Base-by-base conservation (phyloP, 1,140 invertebrate genomes). In the Philopotamus ludificatus region DNA sequence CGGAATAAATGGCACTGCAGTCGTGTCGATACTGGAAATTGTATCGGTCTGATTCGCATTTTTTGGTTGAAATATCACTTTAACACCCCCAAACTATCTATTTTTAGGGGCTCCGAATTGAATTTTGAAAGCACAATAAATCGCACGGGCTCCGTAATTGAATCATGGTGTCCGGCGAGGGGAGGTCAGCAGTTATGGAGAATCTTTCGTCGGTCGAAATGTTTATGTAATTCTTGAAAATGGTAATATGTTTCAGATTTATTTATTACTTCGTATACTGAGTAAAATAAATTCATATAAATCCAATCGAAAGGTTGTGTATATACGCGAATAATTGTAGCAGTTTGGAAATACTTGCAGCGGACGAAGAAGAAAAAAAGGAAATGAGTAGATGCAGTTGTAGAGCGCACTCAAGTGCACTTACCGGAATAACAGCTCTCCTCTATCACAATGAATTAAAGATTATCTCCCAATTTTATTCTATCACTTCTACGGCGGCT, bases 381-480 rank as follows among this genome's bases (percentile, higher is more conserved):
- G 34, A 41, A 16, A 26, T 12, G 42, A 18, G n/a, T 20, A 15
- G 34, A 39, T 50, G 49, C 26, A 62, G 60, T 50, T 45, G 47
- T 15, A 21, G 49, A 50, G 49, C 60, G 45, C 41, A 54, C 65
- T 58, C 45, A 42, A 62, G 59, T 55, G 59, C 59, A 67, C 51
- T 67, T 45, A 49, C 39, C 55, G 66, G 54, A 63, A 59, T 63
- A 63, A 67, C 62, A 39, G 55, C 41, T 58, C 45, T 45, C 54
- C 60, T 57, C 50, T 57, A 55, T 67, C 61, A 51, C 59, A 63
- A 59, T 67, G 53, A 63, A 67, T 67, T 63, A 67, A 63, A 67
- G 66, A 67, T 67, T 63, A 67, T 67, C 66, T 55, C 55, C 63
- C 60, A 67, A 57, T 60, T 67, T 67, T 62, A 65, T 65, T 59